phyloP scores from a whole-genome alignment of 2,113 vertebrate genomes.

The Ceratotherium simum region DNA sequence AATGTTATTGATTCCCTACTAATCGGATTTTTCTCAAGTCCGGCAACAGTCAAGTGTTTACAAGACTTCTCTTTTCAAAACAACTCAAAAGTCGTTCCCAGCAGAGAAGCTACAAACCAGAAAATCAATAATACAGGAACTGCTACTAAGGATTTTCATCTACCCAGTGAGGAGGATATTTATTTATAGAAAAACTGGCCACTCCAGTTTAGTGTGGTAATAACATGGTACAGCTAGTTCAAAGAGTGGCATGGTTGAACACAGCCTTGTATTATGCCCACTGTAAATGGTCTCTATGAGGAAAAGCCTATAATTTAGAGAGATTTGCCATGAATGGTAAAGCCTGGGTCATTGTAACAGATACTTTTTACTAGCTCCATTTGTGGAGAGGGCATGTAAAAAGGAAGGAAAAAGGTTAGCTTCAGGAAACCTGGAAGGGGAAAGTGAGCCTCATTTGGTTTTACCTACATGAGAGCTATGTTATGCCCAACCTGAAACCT shows the following conservation, averaged over 20 bases:
- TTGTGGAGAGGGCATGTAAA: slow-evolving; percentile 81
- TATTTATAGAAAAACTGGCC: slow-evolving; percentile 89
- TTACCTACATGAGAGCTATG: slow-evolving; percentile 72
- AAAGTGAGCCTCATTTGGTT: slow-evolving; percentile 71
- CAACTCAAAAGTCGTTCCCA: slow-evolving; percentile 61
- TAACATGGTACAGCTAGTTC: slow-evolving; percentile 87
- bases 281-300: slow-evolving; percentile 85
- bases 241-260: slow-evolving; percentile 85
- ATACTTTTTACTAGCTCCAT: slow-evolving; percentile 87
- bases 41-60: slow-evolving; percentile 73
- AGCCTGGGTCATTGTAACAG: slow-evolving; percentile 87
- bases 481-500: neutral
- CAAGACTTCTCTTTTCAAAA: slow-evolving; percentile 74
- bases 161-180: slow-evolving; percentile 82
- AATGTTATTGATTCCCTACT: slow-evolving; percentile 68
- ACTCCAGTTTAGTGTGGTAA: slow-evolving; percentile 87
- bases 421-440: slow-evolving; percentile 75
- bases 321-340: slow-evolving; percentile 85
- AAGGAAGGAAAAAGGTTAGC: slow-evolving; percentile 79
- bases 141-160: slow-evolving; percentile 74
- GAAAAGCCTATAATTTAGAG: slow-evolving; percentile 87
- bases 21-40: slow-evolving; percentile 76
- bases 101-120: slow-evolving; percentile 62
- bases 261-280: slow-evolving; percentile 87
- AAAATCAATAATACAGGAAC: slow-evolving; percentile 79